These are phyloP conservation scores for Paradisaea rubra DNA, from an alignment of 2,113 vertebrate species.

Conservation along the genomic window DNA sequence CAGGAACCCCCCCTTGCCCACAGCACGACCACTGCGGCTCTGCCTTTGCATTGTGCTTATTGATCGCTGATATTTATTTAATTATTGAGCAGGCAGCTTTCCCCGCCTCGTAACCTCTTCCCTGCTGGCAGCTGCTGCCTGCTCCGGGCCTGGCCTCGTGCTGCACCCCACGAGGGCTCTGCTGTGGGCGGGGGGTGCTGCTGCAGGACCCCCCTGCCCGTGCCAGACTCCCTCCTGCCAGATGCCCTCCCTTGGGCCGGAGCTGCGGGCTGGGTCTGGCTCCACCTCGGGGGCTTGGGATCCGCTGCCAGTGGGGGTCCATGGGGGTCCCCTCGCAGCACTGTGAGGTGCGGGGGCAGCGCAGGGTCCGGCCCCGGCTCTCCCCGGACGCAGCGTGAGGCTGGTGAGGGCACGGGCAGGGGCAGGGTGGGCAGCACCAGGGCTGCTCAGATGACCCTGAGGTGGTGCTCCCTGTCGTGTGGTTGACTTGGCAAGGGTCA, in stretches of 20 bases:
- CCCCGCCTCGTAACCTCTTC: background rate
- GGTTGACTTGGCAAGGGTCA: background rate
- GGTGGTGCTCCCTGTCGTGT: background rate
- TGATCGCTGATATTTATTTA: slow-evolving; percentile 49
- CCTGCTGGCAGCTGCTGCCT: background rate
- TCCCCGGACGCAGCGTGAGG: background rate
- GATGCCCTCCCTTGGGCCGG: background rate
- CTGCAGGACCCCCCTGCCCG: background rate
- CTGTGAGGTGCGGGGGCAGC: background rate
- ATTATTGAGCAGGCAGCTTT: slow-evolving; percentile 24
- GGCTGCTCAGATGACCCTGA: background rate
- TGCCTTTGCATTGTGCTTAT: slow-evolving; percentile 38
- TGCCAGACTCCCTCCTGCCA: background rate
- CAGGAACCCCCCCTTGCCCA: background rate
- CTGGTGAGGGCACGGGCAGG: background rate
- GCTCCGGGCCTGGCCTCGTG: background rate
- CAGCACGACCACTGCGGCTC: background rate
- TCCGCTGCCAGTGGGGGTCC: fast-evolving
- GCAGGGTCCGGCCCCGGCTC: background rate
- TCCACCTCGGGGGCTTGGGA: background rate
- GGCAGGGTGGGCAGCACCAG: background rate
- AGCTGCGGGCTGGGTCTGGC: background rate
- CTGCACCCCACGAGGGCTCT: background rate
- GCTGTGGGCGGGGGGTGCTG: background rate
- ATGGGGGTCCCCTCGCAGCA: background rate